Evolutionary conservation across 2,888 invertebrate species (phyloP).

Genomic region (Dicycla oo): DNA sequence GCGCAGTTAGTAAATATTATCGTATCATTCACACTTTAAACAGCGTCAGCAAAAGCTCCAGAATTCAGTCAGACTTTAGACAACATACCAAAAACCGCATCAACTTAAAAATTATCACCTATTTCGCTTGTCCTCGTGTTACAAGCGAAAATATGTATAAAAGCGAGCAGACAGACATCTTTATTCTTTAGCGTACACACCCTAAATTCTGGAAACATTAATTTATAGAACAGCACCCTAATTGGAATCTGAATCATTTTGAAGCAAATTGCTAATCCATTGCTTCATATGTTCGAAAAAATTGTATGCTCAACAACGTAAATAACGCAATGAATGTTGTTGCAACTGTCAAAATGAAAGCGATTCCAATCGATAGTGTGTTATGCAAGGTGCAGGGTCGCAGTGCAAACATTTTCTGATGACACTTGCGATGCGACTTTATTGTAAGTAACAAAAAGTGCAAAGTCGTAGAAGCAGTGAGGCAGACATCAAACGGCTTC

Average conservation of each 20-base stretch:
- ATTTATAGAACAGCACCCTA: not conserved
- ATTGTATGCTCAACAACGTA: too few relatives aligned
- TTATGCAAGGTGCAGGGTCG: too few relatives aligned
- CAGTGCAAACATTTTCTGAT: not conserved
- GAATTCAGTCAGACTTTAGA: constrained; percentile 44
- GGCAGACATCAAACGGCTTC: not conserved
- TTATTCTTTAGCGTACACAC: constrained; percentile 42
- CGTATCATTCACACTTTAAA: not conserved
- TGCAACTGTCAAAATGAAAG: too few relatives aligned
- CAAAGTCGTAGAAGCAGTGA: not conserved
- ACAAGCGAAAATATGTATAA: constrained; percentile 68
- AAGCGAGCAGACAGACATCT: constrained; percentile 62
- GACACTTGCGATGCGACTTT: not conserved
- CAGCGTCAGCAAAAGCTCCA: constrained; percentile 31
- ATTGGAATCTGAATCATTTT: too few relatives aligned
- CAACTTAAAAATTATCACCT: constrained; percentile 63
- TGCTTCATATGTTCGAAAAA: too few relatives aligned
- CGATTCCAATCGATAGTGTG: too few relatives aligned
- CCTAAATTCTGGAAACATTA: constrained; percentile 50
- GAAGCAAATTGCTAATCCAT: too few relatives aligned
- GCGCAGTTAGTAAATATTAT: not conserved
- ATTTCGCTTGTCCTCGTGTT: constrained; percentile 65
- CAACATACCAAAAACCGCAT: constrained; percentile 59
- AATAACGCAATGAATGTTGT: too few relatives aligned
- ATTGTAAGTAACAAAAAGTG: not conserved